A percentile compares a stretch with the other conserved stretches of the same genome.
phyloP scores from a whole-genome alignment of 2,797 vertebrate species.

The Orestias chungarensis region DNA sequence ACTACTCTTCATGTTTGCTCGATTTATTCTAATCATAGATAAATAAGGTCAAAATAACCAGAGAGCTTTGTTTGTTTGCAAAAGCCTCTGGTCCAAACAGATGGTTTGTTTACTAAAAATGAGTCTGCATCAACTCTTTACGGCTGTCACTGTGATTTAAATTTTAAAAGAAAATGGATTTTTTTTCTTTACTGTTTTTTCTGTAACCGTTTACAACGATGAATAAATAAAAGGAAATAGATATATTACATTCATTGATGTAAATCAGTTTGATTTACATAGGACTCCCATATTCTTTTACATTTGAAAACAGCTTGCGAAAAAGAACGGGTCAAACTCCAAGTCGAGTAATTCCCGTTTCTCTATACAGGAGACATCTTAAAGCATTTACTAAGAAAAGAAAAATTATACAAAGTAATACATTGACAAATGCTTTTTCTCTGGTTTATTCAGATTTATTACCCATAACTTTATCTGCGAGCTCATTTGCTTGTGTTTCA shows the following conservation, averaged over 20 bases:
- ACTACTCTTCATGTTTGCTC: background rate
- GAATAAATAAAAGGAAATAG: too few relatives aligned
- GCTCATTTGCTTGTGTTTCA: background rate
- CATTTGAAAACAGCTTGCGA: background rate
- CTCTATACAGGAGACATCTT: background rate
- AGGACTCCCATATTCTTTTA: background rate
- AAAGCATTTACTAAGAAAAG: background rate
- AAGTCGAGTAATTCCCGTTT: background rate
- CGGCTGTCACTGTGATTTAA: background rate
- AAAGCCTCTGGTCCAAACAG: background rate
- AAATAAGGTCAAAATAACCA: constrained; percentile 4
- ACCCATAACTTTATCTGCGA: background rate
- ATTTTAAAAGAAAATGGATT: background rate
- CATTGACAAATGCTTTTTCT: background rate
- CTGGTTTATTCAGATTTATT: background rate
- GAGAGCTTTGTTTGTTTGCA: background rate
- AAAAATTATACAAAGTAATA: background rate
- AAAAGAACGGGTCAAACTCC: background rate
- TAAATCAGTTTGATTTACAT: too few relatives aligned
- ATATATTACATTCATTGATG: too few relatives aligned
- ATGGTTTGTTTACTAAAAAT: background rate
- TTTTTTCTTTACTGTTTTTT: background rate
- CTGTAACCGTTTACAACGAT: background rate
- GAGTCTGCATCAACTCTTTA: background rate
- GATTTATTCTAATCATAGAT: background rate